Evolutionary conservation across 92 coral and sea anemone species (phyloP).

Genomic region (Montipora capitata): DNA sequence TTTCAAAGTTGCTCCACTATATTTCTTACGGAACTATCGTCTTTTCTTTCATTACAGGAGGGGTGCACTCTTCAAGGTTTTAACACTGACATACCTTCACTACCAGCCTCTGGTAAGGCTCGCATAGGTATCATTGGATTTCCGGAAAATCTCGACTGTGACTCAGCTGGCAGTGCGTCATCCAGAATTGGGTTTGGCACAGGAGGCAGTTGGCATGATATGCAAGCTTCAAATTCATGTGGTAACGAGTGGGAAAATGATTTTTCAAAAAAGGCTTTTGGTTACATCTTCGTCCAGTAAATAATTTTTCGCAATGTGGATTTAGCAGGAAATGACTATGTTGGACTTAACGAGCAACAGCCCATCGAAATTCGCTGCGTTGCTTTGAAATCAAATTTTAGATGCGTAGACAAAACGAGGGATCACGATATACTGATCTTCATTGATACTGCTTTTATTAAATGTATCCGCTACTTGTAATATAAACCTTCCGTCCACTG

Average conservation of each 20-base stretch:
- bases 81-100: conserved; percentile 22
- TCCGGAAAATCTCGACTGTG: not conserved
- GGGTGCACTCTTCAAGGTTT: conserved; percentile 82
- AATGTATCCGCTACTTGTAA: too few species aligned
- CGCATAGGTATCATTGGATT: conserved; percentile 84
- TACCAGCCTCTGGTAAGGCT: conserved; percentile 49
- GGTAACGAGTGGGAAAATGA: conserved; percentile 71
- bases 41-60: conserved; percentile 27
- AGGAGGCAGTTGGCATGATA: conserved; percentile 44
- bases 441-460: too few species aligned
- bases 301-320: not conserved
- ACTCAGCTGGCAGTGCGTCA: not conserved
- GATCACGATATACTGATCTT: too few species aligned
- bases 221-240: conserved; percentile 69
- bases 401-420: too few species aligned
- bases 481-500: too few species aligned
- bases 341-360: not conserved
- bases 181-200: conserved; percentile 91
- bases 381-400: too few species aligned
- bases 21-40: not conserved
- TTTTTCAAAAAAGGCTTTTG: conserved; percentile 65
- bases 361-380: too few species aligned
- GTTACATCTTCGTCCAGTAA: conserved; percentile 80
- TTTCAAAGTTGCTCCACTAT: not conserved
- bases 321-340: not conserved